Base-by-base conservation (phyloP, 2,888 invertebrate species). In the Osmoderma eremita region DNA sequence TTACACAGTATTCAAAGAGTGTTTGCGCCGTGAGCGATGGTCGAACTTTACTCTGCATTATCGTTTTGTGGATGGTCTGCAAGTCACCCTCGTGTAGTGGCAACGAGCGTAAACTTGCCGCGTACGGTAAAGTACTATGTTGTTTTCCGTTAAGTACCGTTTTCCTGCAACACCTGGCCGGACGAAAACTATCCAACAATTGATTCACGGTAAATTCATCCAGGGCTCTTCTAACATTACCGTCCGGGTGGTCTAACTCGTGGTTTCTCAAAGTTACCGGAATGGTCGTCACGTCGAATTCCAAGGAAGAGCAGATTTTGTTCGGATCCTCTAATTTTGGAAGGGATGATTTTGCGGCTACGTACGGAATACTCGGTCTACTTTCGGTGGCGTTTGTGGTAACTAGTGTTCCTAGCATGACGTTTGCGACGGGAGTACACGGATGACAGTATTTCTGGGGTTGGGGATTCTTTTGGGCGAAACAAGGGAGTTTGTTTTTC, bases 51-150 rank as follows among this genome's bases (percentile, higher is more conserved):
- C 69, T 68, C 66, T 63, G 63, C 10, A 63, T 63, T 6, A 54
- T 67, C 30, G 30, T 30, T 12, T 67, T 38, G 20, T 15, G 48
- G 30, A 67, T 63, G 42, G 13, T 49, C 13, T 50, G 48, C n/a
- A 65, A 17, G 49, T 69, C 67, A 15, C 49, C 51, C 20, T 65
- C 63, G 12, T 69, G 65, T 13, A 71, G 42, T 5, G 73, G 73
- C 41, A 74, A 66, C n/a, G 73, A 73, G 18, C 65, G 70, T 8
- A 74, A 63, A 56, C 74, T 74, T 15, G 73, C 72, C 48, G 69
- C 69, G 42, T 69, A 72, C 0, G 74, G 74, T 12, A 69, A 49
- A 15, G 63, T 63, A 0, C 66, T 65, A 10, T n/a, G 61, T 13
- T 69, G 62, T 17, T 49, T 49, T 18, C 68, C 71, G 64, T 73